Conservation (phyloP, 2,797 vertebrate species). For the Gorsachius magnificus region DNA sequence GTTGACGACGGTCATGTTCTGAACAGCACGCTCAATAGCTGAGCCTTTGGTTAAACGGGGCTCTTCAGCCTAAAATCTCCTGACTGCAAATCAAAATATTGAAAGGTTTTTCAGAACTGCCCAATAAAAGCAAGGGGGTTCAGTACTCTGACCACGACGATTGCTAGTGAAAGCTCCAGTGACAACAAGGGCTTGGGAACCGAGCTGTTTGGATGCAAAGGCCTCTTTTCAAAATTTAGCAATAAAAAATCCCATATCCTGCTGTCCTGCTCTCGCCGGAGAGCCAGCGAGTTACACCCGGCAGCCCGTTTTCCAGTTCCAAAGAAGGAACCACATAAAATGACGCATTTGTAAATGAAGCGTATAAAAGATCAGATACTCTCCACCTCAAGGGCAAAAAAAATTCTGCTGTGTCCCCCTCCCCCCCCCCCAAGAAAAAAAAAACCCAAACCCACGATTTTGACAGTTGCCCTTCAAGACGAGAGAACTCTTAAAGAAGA, state of each 20-base stretch:
- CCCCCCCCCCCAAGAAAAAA: fast-evolving
- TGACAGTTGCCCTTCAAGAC: neutral
- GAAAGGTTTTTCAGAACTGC: neutral
- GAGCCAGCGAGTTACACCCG: too few species aligned
- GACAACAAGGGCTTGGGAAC: neutral
- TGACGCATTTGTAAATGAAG: neutral
- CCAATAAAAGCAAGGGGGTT: neutral
- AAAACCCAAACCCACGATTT: neutral
- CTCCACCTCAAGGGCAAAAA: neutral
- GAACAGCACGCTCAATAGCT: neutral
- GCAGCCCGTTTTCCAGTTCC: neutral
- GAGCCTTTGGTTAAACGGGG: neutral
- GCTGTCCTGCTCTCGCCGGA: neutral
- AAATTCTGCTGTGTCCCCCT: neutral
- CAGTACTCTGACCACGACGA: neutral
- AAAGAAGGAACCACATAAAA: neutral
- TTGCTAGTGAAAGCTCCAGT: neutral
- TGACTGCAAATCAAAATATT: neutral
- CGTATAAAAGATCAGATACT: neutral
- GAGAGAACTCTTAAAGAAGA: neutral
- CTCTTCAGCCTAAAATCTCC: neutral
- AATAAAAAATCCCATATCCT: neutral
- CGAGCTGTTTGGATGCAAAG: neutral
- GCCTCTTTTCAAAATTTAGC: neutral
- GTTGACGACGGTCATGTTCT: neutral